Conservation (phyloP, 2,113 vertebrate species). For the Leptosomus discolor region DNA sequence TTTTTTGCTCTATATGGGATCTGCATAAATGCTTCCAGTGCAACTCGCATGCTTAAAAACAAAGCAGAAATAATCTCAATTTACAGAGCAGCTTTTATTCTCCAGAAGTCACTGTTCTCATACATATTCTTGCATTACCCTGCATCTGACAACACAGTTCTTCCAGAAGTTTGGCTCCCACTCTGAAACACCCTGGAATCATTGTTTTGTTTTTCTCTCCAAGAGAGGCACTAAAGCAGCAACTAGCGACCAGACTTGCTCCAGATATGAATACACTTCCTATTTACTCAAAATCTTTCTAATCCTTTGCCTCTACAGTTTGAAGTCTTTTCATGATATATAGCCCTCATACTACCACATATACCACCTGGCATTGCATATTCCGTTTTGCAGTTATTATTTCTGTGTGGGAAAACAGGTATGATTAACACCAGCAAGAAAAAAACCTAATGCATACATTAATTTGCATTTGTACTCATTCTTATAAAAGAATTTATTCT, state of each 20-base stretch:
- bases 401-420: not conserved
- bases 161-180: not conserved
- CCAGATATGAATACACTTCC: not conserved
- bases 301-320: not conserved
- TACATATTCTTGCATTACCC: not conserved
- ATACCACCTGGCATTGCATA: not conserved
- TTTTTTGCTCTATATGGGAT: constrained; percentile 84
- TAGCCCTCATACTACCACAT: not conserved
- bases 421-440: not conserved
- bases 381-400: not conserved
- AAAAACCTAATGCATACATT: not conserved
- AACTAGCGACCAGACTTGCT: not conserved
- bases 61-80: not conserved
- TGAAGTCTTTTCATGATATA: not conserved
- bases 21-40: constrained; percentile 74
- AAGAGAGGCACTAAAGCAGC: not conserved
- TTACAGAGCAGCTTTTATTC: not conserved
- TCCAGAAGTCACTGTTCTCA: not conserved
- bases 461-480: not conserved
- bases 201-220: not conserved
- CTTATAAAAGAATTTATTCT: not conserved
- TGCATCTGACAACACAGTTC: not conserved
- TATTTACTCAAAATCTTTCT: not conserved
- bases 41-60: constrained; percentile 76
- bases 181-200: not conserved